Conservation (phyloP, 2,888 invertebrate genomes). For the Lithosia quadra region DNA sequence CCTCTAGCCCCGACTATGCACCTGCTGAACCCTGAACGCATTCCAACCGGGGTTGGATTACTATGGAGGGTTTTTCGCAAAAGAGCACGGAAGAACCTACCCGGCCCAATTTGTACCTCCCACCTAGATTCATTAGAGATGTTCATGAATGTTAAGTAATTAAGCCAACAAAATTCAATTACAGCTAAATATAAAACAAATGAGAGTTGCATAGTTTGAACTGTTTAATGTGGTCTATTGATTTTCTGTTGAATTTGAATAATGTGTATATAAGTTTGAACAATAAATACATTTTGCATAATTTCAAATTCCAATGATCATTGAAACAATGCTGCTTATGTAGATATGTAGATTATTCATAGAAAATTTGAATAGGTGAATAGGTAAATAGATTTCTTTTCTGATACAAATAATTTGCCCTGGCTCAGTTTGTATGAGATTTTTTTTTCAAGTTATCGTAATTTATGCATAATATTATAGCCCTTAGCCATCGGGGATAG, state of each 20-base stretch:
- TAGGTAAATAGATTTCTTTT: neutral
- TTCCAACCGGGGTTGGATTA: too few relatives aligned
- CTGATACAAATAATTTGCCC: too few relatives aligned
- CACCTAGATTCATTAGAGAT: too few relatives aligned
- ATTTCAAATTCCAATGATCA: neutral
- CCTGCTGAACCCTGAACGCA: too few relatives aligned
- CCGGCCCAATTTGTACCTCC: too few relatives aligned
- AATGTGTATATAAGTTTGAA: neutral
- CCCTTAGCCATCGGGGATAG: too few relatives aligned
- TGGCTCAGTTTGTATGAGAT: too few relatives aligned
- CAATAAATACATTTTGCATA: neutral
- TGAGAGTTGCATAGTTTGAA: neutral
- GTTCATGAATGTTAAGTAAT: neutral
- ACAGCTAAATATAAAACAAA: neutral
- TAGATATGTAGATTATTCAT: neutral
- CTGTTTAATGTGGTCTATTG: neutral
- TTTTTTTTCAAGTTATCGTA: too few relatives aligned
- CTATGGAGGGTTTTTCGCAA: too few relatives aligned
- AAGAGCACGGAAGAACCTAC: too few relatives aligned
- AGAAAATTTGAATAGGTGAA: neutral
- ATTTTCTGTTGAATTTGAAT: slow-evolving; percentile 2
- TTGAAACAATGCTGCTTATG: neutral
- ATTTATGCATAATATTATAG: too few relatives aligned
- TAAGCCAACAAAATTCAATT: neutral
- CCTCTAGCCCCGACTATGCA: too few relatives aligned